A percentile compares a stretch with the other conserved stretches of the same genome.
phyloP scores from a whole-genome alignment of 1,140 invertebrate genomes.

The Drosophila tropicalis region DNA sequence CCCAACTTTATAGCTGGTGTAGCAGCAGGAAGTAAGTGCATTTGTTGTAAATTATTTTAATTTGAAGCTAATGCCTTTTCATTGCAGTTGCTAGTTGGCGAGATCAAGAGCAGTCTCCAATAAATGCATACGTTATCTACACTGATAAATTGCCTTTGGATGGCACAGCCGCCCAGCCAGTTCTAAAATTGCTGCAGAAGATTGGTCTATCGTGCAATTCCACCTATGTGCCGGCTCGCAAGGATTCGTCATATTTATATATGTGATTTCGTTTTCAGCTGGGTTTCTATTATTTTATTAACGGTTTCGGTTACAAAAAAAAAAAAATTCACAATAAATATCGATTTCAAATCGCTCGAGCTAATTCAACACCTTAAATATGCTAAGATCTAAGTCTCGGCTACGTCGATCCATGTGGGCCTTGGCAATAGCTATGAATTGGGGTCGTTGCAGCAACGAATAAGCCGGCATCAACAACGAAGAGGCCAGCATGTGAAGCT shows the following conservation, averaged over 20 bases:
- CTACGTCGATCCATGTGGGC: slow-evolving; percentile 85
- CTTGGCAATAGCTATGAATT: slow-evolving; percentile 90
- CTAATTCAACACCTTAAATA: slow-evolving; percentile 60
- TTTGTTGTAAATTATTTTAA: background rate
- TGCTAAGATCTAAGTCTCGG: slow-evolving; percentile 59
- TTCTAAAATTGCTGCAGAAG: slow-evolving; percentile 61
- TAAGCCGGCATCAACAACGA: slow-evolving; percentile 91
- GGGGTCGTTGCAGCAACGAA: slow-evolving; percentile 88
- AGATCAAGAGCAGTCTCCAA: slow-evolving; percentile 45
- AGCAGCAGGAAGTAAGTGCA: slow-evolving; percentile 66
- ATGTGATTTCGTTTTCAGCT: slow-evolving; percentile 40
- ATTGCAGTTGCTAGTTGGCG: slow-evolving; percentile 70
- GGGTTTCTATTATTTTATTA: slow-evolving; percentile 43
- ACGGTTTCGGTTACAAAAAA: slow-evolving; percentile 48
- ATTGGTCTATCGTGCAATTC: slow-evolving; percentile 50
- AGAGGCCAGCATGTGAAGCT: slow-evolving; percentile 87
- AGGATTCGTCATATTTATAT: slow-evolving; percentile 71
- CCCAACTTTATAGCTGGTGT: slow-evolving; percentile 77
- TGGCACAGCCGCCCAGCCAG: slow-evolving; percentile 60
- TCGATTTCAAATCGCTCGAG: slow-evolving; percentile 12
- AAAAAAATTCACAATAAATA: slow-evolving; percentile 38
- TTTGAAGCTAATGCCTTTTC: background rate
- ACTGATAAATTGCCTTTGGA: slow-evolving; percentile 72
- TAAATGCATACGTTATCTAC: slow-evolving; percentile 65
- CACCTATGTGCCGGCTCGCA: slow-evolving; percentile 60